phyloP scores from a whole-genome alignment of 2,797 vertebrate species.

The Onychomys arenicola region DNA sequence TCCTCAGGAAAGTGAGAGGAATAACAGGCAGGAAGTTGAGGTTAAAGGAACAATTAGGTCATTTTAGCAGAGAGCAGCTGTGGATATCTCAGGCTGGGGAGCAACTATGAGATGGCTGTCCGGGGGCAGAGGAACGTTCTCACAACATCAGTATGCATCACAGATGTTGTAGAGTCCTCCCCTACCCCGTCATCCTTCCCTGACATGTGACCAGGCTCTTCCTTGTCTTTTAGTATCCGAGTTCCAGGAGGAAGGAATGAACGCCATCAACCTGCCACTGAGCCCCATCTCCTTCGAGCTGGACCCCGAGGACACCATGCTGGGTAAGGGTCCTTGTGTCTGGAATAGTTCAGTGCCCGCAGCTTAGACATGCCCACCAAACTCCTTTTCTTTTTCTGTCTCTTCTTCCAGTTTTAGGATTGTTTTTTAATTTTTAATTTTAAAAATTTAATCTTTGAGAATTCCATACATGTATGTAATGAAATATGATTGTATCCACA shows the following conservation, averaged over 20 bases:
- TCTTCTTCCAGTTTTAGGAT: neutral
- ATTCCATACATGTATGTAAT: neutral
- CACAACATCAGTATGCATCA: neutral
- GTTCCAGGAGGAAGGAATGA: slow-evolving; percentile 99
- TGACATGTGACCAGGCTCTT: slow-evolving; percentile 71
- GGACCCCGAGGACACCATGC: slow-evolving; percentile 99
- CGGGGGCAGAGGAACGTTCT: neutral
- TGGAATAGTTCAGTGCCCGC: neutral
- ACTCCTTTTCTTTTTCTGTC: neutral
- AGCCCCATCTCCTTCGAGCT: slow-evolving; percentile 98
- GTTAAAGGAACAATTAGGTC: neutral
- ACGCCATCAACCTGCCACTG: slow-evolving; percentile 99
- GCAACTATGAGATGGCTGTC: neutral
- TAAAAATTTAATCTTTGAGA: neutral
- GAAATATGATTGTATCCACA: neutral
- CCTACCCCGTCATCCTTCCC: too few species aligned
- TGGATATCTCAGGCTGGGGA: neutral
- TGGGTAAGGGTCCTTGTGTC: slow-evolving; percentile 90
- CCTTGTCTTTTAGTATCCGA: slow-evolving; percentile 93
- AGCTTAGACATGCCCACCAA: neutral
- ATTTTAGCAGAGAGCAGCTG: neutral
- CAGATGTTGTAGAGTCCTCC: accelerated
- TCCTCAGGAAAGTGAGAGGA: neutral
- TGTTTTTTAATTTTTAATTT: neutral
- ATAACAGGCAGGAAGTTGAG: neutral